A percentile compares a stretch with the other conserved stretches of the same genome.
phyloP scores from a whole-genome alignment of 2,113 vertebrate genomes.

The Bambusicola thoracicus region DNA sequence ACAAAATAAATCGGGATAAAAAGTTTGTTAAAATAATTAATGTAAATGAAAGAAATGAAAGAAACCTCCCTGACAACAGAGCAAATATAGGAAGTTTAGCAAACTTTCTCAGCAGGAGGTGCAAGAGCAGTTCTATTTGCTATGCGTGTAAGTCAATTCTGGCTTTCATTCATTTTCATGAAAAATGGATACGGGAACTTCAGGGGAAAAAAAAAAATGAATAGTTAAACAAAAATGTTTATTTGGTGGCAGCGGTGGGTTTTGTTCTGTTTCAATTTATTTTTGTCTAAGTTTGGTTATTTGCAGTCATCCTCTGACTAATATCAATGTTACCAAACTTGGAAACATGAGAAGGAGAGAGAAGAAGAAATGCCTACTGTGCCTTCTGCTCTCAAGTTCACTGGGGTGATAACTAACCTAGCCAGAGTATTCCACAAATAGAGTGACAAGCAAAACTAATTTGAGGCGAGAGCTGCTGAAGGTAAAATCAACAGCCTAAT shows the following conservation, averaged over 20 bases:
- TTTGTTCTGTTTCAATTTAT: neutral
- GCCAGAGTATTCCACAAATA: conserved; percentile 36
- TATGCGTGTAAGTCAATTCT: neutral
- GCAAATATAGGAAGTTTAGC: neutral
- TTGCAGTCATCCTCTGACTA: neutral
- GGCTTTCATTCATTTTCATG: neutral
- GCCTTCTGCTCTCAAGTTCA: conserved; percentile 5
- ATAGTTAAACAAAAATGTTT: neutral
- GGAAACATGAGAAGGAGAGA: neutral
- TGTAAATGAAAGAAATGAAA: neutral
- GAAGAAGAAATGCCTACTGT: neutral
- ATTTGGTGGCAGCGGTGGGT: neutral
- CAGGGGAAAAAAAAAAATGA: neutral
- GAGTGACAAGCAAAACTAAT: conserved; percentile 74
- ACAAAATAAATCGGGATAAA: neutral
- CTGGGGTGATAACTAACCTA: neutral
- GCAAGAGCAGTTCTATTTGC: neutral
- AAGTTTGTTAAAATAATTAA: neutral
- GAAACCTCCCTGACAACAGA: neutral
- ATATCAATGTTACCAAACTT: neutral
- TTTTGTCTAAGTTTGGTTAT: neutral
- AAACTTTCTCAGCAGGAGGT: neutral
- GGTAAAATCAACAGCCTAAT: conserved; percentile 22
- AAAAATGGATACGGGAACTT: neutral
- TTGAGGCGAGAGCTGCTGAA: conserved; percentile 42